Percentiles rank a stretch among this genome's conserved stretches.
Evolutionary conservation across 2,797 vertebrate genomes (phyloP).

Genomic region (Xiphophorus birchmanni): DNA sequence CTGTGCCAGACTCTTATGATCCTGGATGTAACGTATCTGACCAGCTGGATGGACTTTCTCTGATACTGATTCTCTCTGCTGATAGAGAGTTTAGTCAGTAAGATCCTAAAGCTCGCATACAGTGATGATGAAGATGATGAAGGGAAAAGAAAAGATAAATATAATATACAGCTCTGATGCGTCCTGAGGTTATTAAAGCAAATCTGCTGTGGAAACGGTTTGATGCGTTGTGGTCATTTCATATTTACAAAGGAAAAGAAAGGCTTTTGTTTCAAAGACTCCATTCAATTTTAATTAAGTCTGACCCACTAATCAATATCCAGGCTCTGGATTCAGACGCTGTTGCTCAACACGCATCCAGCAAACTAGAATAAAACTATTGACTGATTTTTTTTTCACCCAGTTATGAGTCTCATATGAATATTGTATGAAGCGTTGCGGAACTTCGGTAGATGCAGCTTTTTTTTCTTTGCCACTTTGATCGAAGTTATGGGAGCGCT

Average conservation of each 20-base stretch:
- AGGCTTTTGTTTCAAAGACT: slow-evolving; percentile 29
- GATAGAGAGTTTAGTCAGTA: neutral
- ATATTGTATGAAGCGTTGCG: slow-evolving; percentile 49
- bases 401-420: slow-evolving; percentile 45
- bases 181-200: neutral
- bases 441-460: slow-evolving; percentile 33
- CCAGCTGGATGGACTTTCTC: neutral
- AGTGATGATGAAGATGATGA: neutral
- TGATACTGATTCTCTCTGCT: neutral
- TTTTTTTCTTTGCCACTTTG: slow-evolving; percentile 49
- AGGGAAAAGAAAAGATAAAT: neutral
- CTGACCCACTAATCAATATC: slow-evolving; percentile 54
- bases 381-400: slow-evolving; percentile 46
- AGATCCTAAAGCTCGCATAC: neutral
- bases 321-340: slow-evolving; percentile 21
- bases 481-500: slow-evolving; percentile 50
- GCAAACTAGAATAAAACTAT: slow-evolving; percentile 52
- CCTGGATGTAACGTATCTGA: neutral
- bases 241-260: slow-evolving; percentile 8
- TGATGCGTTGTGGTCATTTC: neutral
- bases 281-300: slow-evolving; percentile 66
- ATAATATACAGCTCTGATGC: neutral
- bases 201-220: neutral
- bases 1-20: neutral
- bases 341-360: slow-evolving; percentile 26